Conservation (phyloP, 2,888 invertebrate species). For the Phalera bucephala region DNA sequence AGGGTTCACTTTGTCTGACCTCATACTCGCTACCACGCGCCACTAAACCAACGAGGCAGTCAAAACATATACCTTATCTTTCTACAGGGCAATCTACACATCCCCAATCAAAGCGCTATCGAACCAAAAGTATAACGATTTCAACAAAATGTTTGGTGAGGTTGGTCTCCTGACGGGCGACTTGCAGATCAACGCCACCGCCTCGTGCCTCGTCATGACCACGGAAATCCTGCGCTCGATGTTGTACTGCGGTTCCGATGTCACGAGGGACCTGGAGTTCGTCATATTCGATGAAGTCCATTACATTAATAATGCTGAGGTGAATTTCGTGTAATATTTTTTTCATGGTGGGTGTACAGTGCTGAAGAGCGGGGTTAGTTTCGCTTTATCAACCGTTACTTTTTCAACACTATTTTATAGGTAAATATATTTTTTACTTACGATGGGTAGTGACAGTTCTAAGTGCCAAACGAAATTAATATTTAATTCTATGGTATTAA, state of each 20-base stretch:
- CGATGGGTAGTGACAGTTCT: too few species aligned
- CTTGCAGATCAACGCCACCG: conserved; percentile 96
- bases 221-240: conserved; percentile 99
- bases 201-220: conserved; percentile 98
- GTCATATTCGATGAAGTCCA: conserved; percentile 99
- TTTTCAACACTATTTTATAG: too few species aligned
- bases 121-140: conserved; percentile 99
- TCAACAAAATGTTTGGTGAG: conserved; percentile 95
- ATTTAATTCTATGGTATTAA: too few species aligned
- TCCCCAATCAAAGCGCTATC: conserved; percentile 99
- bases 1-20: too few species aligned
- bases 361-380: too few species aligned
- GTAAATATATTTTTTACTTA: too few species aligned
- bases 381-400: too few species aligned
- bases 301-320: conserved; percentile 98
- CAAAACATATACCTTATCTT: not conserved
- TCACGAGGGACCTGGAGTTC: conserved; percentile 97
- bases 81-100: conserved; percentile 94
- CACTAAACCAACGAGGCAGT: too few species aligned
- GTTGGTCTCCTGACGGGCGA: conserved; percentile 98
- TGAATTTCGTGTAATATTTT: conserved; percentile 54
- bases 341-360: too few species aligned
- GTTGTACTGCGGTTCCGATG: conserved; percentile 97
- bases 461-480: too few species aligned
- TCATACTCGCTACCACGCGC: too few species aligned